phyloP scores from a whole-genome alignment of 1,140 invertebrate genomes.

The Drosophila kohkoa region DNA sequence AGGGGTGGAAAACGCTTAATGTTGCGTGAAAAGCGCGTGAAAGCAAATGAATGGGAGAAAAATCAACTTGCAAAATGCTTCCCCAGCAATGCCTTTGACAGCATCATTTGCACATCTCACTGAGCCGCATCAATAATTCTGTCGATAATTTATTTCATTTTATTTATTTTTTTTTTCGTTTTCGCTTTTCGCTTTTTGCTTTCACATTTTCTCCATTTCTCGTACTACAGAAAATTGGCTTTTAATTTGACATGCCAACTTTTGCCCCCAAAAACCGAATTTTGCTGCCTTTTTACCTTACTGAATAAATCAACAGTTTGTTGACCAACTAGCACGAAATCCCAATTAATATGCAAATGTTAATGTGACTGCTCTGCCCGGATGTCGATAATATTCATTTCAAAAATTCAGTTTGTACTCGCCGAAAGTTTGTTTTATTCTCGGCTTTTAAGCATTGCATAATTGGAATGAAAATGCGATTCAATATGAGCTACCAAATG shows the following conservation, averaged over 20 bases:
- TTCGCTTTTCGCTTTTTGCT: constrained; percentile 1
- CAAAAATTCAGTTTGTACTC: background rate
- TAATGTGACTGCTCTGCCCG: constrained; percentile 7
- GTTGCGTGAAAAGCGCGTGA: constrained; percentile 68
- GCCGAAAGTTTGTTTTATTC: background rate
- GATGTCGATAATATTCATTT: constrained; percentile 1
- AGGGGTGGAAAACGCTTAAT: constrained; percentile 55
- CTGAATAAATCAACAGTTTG: constrained; percentile 58
- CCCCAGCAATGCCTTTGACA: constrained; percentile 38
- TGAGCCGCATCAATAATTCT: constrained; percentile 60
- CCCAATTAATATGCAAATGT: constrained; percentile 73
- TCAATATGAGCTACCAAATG: constrained; percentile 2
- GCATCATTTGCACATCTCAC: constrained; percentile 62
- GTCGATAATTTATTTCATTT: constrained; percentile 38
- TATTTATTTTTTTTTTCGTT: constrained; percentile 8
- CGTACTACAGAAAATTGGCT: constrained; percentile 51
- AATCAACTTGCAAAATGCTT: constrained; percentile 44
- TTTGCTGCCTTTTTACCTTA: constrained; percentile 19
- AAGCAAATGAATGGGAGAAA: constrained; percentile 52
- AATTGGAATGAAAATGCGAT: constrained; percentile 3
- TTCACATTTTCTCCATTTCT: constrained; percentile 13
- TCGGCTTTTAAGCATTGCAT: background rate
- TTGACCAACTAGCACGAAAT: constrained; percentile 51
- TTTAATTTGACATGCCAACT: constrained; percentile 56
- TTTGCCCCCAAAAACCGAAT: constrained; percentile 5